Evolutionary conservation across 2,113 vertebrate genomes (phyloP).

Genomic region (Bungarus multicinctus): DNA sequence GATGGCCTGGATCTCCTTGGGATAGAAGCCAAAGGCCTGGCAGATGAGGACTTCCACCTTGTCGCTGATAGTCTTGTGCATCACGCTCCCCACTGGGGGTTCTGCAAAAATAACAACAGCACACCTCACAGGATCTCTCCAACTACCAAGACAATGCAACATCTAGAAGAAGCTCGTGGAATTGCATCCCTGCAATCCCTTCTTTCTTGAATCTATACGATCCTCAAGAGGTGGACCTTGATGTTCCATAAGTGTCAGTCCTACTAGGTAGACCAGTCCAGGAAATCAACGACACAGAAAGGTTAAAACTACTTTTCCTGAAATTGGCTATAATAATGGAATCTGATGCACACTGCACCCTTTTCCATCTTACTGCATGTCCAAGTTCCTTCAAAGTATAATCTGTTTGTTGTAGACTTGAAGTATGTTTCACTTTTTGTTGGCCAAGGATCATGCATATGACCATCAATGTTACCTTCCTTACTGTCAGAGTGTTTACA

Average conservation of each 20-base stretch:
- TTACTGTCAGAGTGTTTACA: too few relatives aligned
- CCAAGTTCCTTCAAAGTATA: background rate
- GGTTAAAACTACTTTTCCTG: background rate
- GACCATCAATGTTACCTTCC: background rate
- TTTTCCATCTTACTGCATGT: background rate
- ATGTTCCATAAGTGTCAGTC: background rate
- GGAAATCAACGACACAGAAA: background rate
- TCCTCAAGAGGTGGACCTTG: background rate
- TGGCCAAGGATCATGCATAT: background rate
- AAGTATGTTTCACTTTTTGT: background rate
- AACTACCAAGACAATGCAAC: background rate
- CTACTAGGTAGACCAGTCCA: background rate
- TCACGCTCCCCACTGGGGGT: background rate
- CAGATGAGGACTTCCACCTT: background rate
- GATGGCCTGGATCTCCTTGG: background rate
- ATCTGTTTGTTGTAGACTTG: background rate
- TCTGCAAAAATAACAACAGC: background rate
- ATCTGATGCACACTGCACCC: background rate
- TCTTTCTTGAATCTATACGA: background rate
- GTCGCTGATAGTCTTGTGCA: rapidly evolving
- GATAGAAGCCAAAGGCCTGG: background rate
- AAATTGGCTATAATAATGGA: background rate
- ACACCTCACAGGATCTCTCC: background rate
- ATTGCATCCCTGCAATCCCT: background rate
- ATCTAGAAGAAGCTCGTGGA: background rate